Base-by-base conservation (phyloP, 2,888 invertebrate species). In the Cataglyphis rosenhaueri region DNA sequence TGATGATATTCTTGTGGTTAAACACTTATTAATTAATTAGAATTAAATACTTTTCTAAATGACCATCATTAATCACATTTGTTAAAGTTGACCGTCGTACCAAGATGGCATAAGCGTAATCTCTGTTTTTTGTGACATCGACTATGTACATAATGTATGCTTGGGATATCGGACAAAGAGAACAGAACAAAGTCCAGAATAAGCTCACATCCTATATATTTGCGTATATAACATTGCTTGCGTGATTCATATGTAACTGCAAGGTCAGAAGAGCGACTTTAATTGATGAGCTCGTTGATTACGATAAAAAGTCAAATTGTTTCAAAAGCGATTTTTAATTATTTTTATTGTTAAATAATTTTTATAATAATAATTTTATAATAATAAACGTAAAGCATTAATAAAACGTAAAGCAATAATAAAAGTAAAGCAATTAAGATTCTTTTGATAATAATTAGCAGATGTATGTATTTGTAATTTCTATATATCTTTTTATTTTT, bases 161-260 rank as follows among this genome's bases (percentile, higher is more conserved):
- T 35, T 2, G 38, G 5, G 52, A 74, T 83, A 83, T 70, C 70
- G 10, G 6, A 70, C 57, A 75, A 74, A 84, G 59, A 84, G 35
- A 68, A 25, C 9, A 18, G 84, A n/a, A 29, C 75, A 84, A 84
- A 84, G 82, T 84, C 64, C 70, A 64, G 29, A n/a, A 66, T 64
- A 21, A 35, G 25, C 32, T 8, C 10, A 25, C 9, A 62, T 10
- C 12, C 35, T 74, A n/a, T 4, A 38, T 12, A 25, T 25, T 32
- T 35, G 12, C 38, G 12, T 55, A 38, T 44, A 21, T 25, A 25
- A 35, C 12, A 52, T 15, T 25, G 21, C 5, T 12, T 8, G 35
- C 38, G 18, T 79, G 61, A 81, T 15, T 81, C 57, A 74, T 29
- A 35, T 64, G 15, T 52, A 48, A 6, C 0, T 12, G 29, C 29